Evolutionary conservation across 2,797 vertebrate genomes (phyloP), one percentile per base, ranked within the genome.

Genomic region (Neosilurus mollespiculum): DNA sequence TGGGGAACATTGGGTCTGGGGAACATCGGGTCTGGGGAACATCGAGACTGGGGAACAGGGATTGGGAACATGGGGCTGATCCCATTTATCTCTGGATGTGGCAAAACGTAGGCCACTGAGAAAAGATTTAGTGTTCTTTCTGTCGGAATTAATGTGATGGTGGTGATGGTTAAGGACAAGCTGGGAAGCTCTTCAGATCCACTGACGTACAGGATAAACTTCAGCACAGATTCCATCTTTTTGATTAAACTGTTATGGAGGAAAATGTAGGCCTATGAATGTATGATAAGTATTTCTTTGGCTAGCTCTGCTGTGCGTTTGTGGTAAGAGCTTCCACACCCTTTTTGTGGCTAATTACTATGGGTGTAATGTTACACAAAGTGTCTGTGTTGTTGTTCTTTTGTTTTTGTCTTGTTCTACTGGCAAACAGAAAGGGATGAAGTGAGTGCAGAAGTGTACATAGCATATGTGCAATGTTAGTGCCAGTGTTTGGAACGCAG

Each of bases 11-110:
- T n/a, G n/a, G n/a, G n/a, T n/a, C n/a, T n/a, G n/a, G n/a, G n/a
- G n/a, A n/a, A n/a, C n/a, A n/a, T n/a, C n/a, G n/a, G n/a, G n/a
- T n/a, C n/a, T n/a, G n/a, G n/a, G n/a, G n/a, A n/a, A n/a, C n/a
- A n/a, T n/a, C n/a, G n/a, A n/a, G n/a, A n/a, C n/a, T n/a, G n/a
- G n/a, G n/a, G n/a, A n/a, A n/a, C n/a, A n/a, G n/a, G n/a, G n/a
- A n/a, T n/a, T n/a, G n/a, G n/a, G n/a, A n/a, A n/a, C n/a, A n/a
- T n/a, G n/a, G n/a, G n/a, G n/a, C n/a, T n/a, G 86, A 89, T 92
- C 93, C 92, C 93, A 93, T 94, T 94, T 93, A 82, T 85, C 77
- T 87, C 43, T 82, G 26, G 22, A 58, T 26, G 9, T 65, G 59
- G 67, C 80, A 81, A 64, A 64, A 56, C 56, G 4, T 65, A 20